Base-by-base conservation (phyloP, 2,797 vertebrate species). In the Crenichthys baileyi region DNA sequence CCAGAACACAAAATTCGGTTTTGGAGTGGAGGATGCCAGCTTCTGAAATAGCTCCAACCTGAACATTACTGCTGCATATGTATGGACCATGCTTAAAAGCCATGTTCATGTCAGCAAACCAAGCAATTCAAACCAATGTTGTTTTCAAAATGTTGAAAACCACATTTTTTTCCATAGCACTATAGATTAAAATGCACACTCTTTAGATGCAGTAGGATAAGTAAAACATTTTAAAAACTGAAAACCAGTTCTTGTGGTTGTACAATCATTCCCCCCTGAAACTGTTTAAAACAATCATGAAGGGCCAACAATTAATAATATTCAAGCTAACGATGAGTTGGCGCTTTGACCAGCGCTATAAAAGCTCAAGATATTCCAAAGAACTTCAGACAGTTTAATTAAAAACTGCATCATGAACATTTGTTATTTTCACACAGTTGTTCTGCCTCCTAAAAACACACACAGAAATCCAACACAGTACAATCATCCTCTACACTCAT, bases 331-430 rank as follows among this genome's bases (percentile, higher is more conserved):
- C 7, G 16, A 24, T 39, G 61, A 65, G 2, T 13, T 31, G 44
- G 44, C 8, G 44, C 5, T 44, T n/a, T n/a, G 65, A 24, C 22
- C 22, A 7, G 22, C 22, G 5, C 11, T 2, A 67, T 41, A 70
- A 70, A 70, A 15, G 6, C 41, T 70, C 67, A n/a, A 5, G 41
- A n/a, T 70, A 1, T 7, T 31, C 56, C 18, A 48, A 26, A 24
- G 8, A 4, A 31, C 79, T 24, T 67, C 7, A 41, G 18, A 55
- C 53, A 24, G 63, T 41, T 41, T 67, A 41, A 67, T 67, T 67
- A 41, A 41, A 67, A 41, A 22, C 36, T 41, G 2, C 50, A 22
- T 79, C 24, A 20, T 85, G 55, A 51, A 89, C 80, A 89, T 90
- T 88, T 68, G 79, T 50, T 53, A 36, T 36, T 36, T 36, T 36